phyloP scores from a whole-genome alignment of 1,140 invertebrate genomes.

The Tigriopus japonicus region DNA sequence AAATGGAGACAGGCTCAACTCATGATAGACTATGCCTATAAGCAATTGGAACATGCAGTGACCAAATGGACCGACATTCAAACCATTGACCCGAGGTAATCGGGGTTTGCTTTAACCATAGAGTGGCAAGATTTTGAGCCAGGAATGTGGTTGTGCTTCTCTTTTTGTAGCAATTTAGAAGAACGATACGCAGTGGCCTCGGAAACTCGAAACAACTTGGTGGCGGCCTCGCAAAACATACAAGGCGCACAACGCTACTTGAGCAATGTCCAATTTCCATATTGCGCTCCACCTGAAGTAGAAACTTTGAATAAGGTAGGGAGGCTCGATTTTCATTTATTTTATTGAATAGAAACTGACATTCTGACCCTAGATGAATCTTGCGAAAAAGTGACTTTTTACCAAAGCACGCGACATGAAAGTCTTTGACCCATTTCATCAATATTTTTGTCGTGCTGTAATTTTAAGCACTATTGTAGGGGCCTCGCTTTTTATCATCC shows the following conservation, averaged over 20 bases:
- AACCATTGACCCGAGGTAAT: not conserved
- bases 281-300: conserved; percentile 37
- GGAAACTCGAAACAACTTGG: conserved; percentile 36
- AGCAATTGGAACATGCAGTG: conserved; percentile 28
- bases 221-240: conserved; percentile 37
- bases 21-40: conserved; percentile 28
- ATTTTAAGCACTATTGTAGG: too few relatives aligned
- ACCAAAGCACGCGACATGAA: too few relatives aligned
- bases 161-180: conserved; percentile 21
- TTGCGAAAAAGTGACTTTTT: too few relatives aligned
- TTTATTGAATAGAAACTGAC: too few relatives aligned
- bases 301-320: conserved; percentile 29
- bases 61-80: conserved; percentile 27
- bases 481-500: too few relatives aligned
- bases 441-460: too few relatives aligned
- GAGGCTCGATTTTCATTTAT: too few relatives aligned
- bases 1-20: conserved; percentile 32
- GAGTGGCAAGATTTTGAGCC: not conserved
- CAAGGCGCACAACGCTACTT: conserved; percentile 35
- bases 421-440: too few relatives aligned
- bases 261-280: conserved; percentile 37
- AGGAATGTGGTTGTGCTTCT: not conserved
- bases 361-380: too few relatives aligned
- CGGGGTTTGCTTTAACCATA: not conserved
- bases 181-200: conserved; percentile 30